These are phyloP conservation scores for Zeugodacus cucurbitae DNA, from an alignment of 1,140 invertebrate species.

Conservation along the genomic window DNA sequence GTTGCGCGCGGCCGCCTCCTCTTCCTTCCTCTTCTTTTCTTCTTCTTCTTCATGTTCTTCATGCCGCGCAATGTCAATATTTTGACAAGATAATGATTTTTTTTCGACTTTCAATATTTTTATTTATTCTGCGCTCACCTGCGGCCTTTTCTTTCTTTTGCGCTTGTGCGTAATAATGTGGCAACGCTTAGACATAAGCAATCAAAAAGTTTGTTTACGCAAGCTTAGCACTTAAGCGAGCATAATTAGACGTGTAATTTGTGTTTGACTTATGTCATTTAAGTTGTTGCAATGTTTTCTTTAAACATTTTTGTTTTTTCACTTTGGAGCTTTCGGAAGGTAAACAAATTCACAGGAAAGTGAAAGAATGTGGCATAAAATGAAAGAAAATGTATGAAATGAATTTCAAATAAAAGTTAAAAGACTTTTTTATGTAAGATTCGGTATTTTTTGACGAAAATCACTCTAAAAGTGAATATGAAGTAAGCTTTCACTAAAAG, in stretches of 20 bases:
- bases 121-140: neutral
- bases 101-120: neutral
- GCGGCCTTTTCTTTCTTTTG: neutral
- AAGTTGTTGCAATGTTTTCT: too few species aligned
- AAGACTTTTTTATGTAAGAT: too few species aligned
- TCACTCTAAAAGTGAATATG: too few species aligned
- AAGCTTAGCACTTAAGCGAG: slow-evolving; percentile 20
- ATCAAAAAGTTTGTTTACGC: neutral
- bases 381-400: too few species aligned
- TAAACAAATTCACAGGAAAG: too few species aligned
- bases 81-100: slow-evolving; percentile 44
- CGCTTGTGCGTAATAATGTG: neutral
- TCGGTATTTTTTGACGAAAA: too few species aligned
- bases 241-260: slow-evolving; percentile 31
- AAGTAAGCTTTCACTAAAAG: too few species aligned
- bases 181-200: neutral
- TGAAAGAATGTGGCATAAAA: too few species aligned
- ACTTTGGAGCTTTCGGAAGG: too few species aligned
- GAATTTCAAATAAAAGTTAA: too few species aligned
- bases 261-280: neutral
- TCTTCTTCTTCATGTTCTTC: neutral
- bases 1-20: neutral
- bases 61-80: slow-evolving; percentile 16
- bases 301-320: too few species aligned
- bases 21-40: neutral